A percentile compares a stretch with the other conserved stretches of the same genome.
phyloP scores from a whole-genome alignment of 2,797 vertebrate genomes.

The Mionectes olivaceus region DNA sequence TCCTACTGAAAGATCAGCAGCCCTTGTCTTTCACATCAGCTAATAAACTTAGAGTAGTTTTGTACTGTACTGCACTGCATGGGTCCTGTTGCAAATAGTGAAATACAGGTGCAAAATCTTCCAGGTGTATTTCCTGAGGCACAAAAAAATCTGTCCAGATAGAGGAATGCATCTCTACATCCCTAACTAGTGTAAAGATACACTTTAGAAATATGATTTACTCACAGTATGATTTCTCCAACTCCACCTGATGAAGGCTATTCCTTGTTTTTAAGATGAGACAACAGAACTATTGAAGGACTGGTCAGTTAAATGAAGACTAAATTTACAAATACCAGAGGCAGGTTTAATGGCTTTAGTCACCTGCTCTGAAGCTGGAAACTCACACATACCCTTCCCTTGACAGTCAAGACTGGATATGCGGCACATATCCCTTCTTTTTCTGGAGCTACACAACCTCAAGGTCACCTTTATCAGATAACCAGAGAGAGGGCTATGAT shows the following conservation, averaged over 20 bases:
- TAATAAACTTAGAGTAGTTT: background rate
- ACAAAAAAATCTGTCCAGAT: background rate
- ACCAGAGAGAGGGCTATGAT: background rate
- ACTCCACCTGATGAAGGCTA: background rate
- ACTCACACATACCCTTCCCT: background rate
- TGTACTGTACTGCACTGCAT: background rate
- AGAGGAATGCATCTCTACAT: background rate
- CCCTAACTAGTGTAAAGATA: background rate
- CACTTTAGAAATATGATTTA: background rate
- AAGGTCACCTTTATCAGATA: background rate
- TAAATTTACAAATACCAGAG: background rate
- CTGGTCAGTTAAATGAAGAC: background rate
- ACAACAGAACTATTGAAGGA: background rate
- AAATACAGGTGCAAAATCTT: background rate
- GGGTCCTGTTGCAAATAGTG: background rate
- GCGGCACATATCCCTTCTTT: background rate
- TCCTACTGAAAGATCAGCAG: background rate
- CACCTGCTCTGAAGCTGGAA: background rate
- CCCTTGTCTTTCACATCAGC: background rate
- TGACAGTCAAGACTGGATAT: background rate
- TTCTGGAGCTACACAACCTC: background rate
- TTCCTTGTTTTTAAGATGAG: background rate
- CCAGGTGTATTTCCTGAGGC: constrained; percentile 6
- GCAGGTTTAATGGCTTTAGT: background rate
- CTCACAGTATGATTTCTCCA: background rate